Percentiles rank a stretch among this genome's conserved stretches.
These are phyloP conservation scores for Larimichthys polyactis DNA, from an alignment of 2,113 vertebrate species.

Conservation along the genomic window DNA sequence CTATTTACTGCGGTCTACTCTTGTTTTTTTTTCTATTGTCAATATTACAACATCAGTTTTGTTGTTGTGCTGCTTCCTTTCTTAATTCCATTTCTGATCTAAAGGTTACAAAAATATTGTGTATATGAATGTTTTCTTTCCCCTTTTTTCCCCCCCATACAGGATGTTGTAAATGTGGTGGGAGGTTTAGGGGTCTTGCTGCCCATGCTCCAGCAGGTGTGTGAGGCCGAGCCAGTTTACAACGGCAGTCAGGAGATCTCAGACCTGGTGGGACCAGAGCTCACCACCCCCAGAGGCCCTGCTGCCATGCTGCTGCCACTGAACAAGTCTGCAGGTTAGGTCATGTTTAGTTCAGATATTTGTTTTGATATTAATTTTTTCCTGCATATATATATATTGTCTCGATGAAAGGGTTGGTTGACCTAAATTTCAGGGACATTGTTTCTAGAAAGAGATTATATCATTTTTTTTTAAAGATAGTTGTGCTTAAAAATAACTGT, in stretches of 20 bases:
- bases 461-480: background rate
- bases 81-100: background rate
- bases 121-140: background rate
- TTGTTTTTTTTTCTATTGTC: background rate
- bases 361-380: background rate
- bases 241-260: conserved; percentile 86
- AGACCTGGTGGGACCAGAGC: conserved; percentile 91
- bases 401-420: background rate
- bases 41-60: background rate
- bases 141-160: background rate
- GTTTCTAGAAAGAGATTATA: background rate
- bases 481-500: background rate
- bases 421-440: background rate
- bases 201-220: conserved; percentile 92
- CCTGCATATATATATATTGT: background rate
- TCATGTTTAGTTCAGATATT: background rate
- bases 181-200: conserved; percentile 92
- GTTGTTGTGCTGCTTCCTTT: background rate
- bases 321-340: conserved; percentile 90
- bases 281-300: conserved; percentile 87
- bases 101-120: background rate
- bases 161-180: conserved; percentile 95
- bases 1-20: background rate
- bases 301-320: conserved; percentile 91
- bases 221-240: conserved; percentile 84